Evolutionary conservation across 92 coral and sea anemone genomes (phyloP), one percentile per base, ranked within the genome.

Genomic region (Bergia puertoricense): DNA sequence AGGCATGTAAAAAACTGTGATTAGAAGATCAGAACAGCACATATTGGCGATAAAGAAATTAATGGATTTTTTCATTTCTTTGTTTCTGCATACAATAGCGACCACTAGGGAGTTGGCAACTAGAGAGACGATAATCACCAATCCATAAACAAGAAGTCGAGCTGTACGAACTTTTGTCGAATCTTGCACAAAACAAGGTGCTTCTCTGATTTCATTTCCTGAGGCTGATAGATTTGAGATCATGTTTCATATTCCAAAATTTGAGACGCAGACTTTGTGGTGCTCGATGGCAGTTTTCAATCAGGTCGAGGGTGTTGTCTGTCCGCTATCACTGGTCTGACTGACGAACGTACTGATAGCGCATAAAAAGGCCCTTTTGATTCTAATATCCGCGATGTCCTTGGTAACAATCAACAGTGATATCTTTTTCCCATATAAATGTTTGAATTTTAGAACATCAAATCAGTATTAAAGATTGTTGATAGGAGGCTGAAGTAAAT

Each of bases 1-100:
- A 4, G 85, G 48, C 85, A 81, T 81, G 48, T 81, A 81, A 1
- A 79, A 18, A 15, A 68, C 16, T 30, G 82, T 50, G 44, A 79
- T 79, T n/a, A 80, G 37, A 1, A 74, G 46, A 39, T 80, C 85
- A 37, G 85, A 80, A 20, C 72, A 57, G 22, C 79, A 75, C 88
- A 85, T 85, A n/a, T 69, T 85, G 75, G 54, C 43, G 77, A 85
- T 85, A 30, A 85, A 71, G 22, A 68, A 85, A 66, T 85, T 85
- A 37, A 42, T 85, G 5, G 88, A 15, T 72, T n/a, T 85, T 39
- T 59, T 85, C 83, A 75, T 56, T 41, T 15, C 51, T 59, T 77
- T 78, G n/a, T 56, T 57, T 57, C 67, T 77, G 11, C 8, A 59
- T 8, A 86, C 77, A 20, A 86, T 77, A 11, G 54, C 80, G 2